Conservation (phyloP, 2,888 invertebrate species). For the Habroteleia sp. region DNA sequence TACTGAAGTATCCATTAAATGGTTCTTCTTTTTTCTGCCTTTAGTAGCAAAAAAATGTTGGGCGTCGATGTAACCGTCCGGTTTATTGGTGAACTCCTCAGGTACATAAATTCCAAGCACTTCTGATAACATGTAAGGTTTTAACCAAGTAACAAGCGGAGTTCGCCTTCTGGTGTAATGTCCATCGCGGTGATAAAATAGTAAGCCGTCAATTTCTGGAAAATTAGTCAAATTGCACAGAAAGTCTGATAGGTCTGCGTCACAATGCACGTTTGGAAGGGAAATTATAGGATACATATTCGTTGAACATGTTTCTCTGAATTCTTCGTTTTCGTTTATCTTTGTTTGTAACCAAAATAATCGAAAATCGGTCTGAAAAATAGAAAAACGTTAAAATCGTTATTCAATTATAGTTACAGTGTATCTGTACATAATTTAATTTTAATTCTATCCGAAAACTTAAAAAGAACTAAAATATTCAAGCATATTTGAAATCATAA, state of each 20-base stretch:
- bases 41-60: conserved; percentile 66
- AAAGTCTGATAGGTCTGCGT: conserved; percentile 81
- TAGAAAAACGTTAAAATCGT: no score
- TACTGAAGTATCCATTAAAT: conserved; percentile 11
- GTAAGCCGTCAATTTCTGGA: conserved; percentile 89
- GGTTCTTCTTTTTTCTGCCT: conserved; percentile 23
- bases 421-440: not conserved
- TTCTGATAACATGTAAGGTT: conserved; percentile 93
- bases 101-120: conserved; percentile 82
- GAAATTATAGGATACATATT: conserved; percentile 82
- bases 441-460: no score
- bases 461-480: no score
- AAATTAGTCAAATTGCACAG: conserved; percentile 76
- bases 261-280: conserved; percentile 82
- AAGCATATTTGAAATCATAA: not conserved
- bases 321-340: conserved; percentile 84
- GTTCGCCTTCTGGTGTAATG: conserved; percentile 90
- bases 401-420: conserved; percentile 39
- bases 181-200: conserved; percentile 94
- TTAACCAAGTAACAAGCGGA: conserved; percentile 96
- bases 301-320: conserved; percentile 75
- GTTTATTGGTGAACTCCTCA: conserved; percentile 71
- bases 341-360: conserved; percentile 91
- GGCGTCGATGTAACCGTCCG: conserved; percentile 74
- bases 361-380: conserved; percentile 89